These are phyloP conservation scores for Elysia chlorotica DNA, from an alignment of 1,140 invertebrate genomes.

Conservation along the genomic window DNA sequence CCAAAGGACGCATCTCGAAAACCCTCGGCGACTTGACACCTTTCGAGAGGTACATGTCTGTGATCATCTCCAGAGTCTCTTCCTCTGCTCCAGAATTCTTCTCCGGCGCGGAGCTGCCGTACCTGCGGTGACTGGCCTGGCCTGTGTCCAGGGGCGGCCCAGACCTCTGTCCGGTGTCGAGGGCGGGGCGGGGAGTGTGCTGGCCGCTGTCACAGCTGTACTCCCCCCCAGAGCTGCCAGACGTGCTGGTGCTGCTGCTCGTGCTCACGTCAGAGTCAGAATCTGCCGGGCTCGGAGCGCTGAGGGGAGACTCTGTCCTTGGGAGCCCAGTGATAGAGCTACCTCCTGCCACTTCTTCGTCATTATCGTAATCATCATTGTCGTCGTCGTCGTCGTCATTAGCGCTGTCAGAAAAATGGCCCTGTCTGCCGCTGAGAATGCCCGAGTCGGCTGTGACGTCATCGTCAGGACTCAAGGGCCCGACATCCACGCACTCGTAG, in stretches of 20 bases:
- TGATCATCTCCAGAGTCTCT: conserved; percentile 40
- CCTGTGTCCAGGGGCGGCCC: too few relatives aligned
- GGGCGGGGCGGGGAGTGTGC: background rate
- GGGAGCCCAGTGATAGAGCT: background rate
- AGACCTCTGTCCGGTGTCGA: background rate
- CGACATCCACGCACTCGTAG: too few relatives aligned
- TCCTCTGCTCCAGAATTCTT: too few relatives aligned
- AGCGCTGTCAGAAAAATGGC: conserved; percentile 1
- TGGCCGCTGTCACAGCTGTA: conserved; percentile 9
- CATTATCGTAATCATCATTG: background rate
- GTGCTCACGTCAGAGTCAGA: background rate
- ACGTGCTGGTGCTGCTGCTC: background rate
- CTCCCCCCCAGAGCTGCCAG: background rate
- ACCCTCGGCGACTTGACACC: conserved; percentile 29
- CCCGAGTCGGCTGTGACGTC: background rate
- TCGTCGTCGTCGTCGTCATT: background rate
- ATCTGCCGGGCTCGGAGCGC: background rate
- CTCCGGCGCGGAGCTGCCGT: too few relatives aligned
- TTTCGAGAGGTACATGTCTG: conserved; percentile 50
- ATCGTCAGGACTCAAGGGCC: background rate
- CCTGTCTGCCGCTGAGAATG: too few relatives aligned
- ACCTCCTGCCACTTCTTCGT: background rate
- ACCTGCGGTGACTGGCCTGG: too few relatives aligned
- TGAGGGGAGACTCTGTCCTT: background rate
- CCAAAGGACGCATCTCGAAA: conserved; percentile 33